These are phyloP conservation scores for Pemphredon lugubris DNA, from an alignment of 2,888 invertebrate species.

Conservation along the genomic window DNA sequence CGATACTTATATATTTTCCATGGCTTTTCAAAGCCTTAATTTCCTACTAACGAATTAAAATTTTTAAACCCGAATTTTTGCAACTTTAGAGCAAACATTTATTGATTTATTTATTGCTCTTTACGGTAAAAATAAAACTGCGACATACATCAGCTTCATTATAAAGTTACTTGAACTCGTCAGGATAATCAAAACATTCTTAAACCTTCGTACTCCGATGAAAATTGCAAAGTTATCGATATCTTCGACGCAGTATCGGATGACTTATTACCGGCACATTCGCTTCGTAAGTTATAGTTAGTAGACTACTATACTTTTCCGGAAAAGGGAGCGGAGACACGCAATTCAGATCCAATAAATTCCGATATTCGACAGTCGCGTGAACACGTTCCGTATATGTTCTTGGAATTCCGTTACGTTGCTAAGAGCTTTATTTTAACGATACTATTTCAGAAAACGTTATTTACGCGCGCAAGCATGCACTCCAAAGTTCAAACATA, in stretches of 20 bases:
- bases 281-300: background rate
- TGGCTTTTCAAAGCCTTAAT: too few species aligned
- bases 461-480: background rate
- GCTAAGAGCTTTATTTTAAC: slow-evolving; percentile 1
- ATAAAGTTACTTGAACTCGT: too few species aligned
- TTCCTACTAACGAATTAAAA: too few species aligned
- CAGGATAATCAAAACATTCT: too few species aligned
- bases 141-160: too few species aligned
- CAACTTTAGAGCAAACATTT: background rate
- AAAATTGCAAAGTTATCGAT: background rate
- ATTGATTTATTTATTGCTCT: too few species aligned
- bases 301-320: background rate
- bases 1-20: too few species aligned
- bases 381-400: slow-evolving; percentile 1
- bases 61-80: background rate
- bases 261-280: background rate
- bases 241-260: background rate
- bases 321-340: background rate
- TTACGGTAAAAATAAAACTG: too few species aligned
- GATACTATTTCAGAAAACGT: background rate
- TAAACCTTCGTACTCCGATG: too few species aligned
- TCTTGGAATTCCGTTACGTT: background rate
- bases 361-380: background rate
- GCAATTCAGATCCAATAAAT: slow-evolving; percentile 6
- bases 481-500: too few species aligned